Conservation (phyloP, 2,888 invertebrate genomes). For the Ligdia adustata region DNA sequence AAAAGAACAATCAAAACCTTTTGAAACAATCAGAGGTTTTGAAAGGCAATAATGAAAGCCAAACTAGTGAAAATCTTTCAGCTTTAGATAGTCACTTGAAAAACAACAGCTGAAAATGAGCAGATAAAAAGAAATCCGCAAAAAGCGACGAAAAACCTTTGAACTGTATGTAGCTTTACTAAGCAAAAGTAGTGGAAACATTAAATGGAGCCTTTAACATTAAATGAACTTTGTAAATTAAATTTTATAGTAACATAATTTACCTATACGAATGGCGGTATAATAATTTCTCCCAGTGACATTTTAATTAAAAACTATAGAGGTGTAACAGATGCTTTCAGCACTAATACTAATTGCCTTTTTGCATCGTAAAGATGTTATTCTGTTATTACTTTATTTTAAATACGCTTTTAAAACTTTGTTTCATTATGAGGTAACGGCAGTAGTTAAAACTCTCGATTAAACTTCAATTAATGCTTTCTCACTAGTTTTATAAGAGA, state of each 20-base stretch:
- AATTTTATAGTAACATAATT: conserved; percentile 15
- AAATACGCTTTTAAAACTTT: conserved; percentile 11
- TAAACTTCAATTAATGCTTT: conserved; percentile 8
- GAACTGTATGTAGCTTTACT: conserved; percentile 14
- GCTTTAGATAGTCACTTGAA: conserved; percentile 5
- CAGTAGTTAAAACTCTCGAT: conserved; percentile 5
- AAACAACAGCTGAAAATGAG: conserved; percentile 19
- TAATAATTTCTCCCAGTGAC: conserved; percentile 18
- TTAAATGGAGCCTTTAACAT: too few relatives aligned
- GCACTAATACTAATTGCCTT: conserved; percentile 25
- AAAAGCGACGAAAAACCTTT: conserved; percentile 15
- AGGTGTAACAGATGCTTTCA: conserved; percentile 27
- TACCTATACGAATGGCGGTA: conserved; percentile 8
- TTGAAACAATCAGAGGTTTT: conserved; percentile 5
- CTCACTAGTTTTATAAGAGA: background rate
- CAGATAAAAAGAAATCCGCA: conserved; percentile 23
- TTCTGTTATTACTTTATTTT: conserved; percentile 15
- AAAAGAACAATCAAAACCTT: conserved; percentile 1
- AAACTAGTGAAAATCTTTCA: conserved; percentile 10
- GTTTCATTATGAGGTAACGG: conserved; percentile 9
- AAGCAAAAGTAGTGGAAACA: conserved; percentile 7
- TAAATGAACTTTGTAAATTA: conserved; percentile 22
- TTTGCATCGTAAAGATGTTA: conserved; percentile 19
- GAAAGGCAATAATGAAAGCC: conserved; percentile 3
- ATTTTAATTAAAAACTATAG: conserved; percentile 28